These are phyloP conservation scores for Phymorhynchus buccinoides DNA, from an alignment of 1,140 invertebrate species.

Conservation along the genomic window DNA sequence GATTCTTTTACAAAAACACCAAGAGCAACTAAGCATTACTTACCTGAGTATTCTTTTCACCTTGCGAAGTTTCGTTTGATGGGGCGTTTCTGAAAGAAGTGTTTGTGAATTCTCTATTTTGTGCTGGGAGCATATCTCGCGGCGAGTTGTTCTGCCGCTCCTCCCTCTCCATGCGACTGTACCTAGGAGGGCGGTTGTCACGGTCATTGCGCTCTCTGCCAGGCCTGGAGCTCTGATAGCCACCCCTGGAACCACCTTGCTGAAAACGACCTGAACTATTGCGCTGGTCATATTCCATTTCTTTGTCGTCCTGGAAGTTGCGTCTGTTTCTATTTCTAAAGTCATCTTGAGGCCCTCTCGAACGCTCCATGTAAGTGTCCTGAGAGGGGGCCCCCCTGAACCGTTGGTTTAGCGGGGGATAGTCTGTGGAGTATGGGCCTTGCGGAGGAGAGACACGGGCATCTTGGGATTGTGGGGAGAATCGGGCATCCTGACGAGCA, in stretches of 20 bases:
- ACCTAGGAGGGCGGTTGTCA: constrained; percentile 14
- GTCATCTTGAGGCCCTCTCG: constrained; percentile 5
- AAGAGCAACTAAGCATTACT: too few relatives aligned
- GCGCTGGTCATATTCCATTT: neutral
- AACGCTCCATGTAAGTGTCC: neutral
- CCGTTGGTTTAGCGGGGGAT: neutral
- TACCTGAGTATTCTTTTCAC: constrained; percentile 24
- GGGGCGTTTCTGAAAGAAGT: constrained; percentile 31
- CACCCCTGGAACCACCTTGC: constrained; percentile 4
- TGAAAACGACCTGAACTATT: constrained; percentile 5
- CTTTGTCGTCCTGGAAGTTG: neutral
- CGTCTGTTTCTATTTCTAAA: constrained; percentile 28
- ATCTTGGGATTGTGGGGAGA: constrained; percentile 16
- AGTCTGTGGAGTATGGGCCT: neutral
- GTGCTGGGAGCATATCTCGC: neutral
- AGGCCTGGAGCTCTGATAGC: constrained; percentile 23
- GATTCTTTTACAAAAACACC: too few relatives aligned
- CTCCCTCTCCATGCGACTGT: constrained; percentile 13
- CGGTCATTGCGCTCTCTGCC: constrained; percentile 37
- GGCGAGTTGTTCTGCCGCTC: neutral
- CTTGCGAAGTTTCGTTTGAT: neutral
- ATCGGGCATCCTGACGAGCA: neutral
- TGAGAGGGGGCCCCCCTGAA: neutral
- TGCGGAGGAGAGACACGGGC: neutral
- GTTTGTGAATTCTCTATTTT: constrained; percentile 44